phyloP scores from a whole-genome alignment of 1,140 invertebrate genomes.

The Sweltsa coloradensis region DNA sequence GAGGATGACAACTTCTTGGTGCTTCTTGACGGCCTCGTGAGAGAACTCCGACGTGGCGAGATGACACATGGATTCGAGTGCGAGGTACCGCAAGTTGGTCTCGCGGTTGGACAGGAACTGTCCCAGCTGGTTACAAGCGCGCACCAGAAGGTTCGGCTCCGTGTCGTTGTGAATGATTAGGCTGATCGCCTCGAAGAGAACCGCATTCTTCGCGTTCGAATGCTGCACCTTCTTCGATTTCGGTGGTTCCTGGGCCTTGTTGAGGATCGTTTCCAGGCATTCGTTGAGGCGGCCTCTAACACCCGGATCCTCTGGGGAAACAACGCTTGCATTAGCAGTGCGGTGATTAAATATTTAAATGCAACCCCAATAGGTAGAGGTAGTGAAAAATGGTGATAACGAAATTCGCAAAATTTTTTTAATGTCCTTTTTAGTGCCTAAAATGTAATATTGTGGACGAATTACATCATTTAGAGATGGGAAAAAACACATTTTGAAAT shows the following conservation, averaged over 20 bases:
- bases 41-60: conserved; percentile 98
- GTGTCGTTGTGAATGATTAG: conserved; percentile 98
- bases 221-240: conserved; percentile 99
- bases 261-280: conserved; percentile 98
- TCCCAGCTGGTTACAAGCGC: conserved; percentile 97
- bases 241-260: conserved; percentile 98
- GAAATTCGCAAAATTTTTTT: too few species aligned
- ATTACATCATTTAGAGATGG: too few species aligned
- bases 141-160: conserved; percentile 92
- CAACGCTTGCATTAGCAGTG: too few species aligned
- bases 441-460: too few species aligned
- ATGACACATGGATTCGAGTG: conserved; percentile 98
- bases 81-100: conserved; percentile 95
- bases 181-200: conserved; percentile 98
- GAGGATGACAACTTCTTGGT: conserved; percentile 98
- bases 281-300: conserved; percentile 91
- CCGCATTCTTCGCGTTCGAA: conserved; percentile 99
- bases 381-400: too few species aligned
- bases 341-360: too few species aligned
- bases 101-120: conserved; percentile 98
- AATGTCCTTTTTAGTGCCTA: too few species aligned
- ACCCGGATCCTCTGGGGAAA: conserved; percentile 90
- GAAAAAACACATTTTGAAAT: too few species aligned
- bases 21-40: conserved; percentile 99
- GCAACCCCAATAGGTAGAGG: too few species aligned